Percentiles rank a stretch among this genome's conserved stretches.
Evolutionary conservation across 2,113 vertebrate species (phyloP).

Genomic region (Mastomys natalensis): DNA sequence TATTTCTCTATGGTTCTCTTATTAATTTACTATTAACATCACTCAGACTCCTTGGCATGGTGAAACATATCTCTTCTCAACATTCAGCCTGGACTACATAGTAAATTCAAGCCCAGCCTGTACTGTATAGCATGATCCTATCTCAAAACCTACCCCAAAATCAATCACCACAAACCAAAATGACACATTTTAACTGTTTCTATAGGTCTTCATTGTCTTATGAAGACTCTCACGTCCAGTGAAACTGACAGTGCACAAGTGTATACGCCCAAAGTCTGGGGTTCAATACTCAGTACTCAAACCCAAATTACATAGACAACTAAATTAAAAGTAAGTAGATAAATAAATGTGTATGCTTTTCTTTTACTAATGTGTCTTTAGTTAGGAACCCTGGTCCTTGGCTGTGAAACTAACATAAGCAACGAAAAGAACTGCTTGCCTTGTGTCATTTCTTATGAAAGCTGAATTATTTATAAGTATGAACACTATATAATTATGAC

Average conservation of each 20-base stretch:
- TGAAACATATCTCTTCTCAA: not conserved
- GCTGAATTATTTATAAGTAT: conserved; percentile 46
- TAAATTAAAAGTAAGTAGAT: not conserved
- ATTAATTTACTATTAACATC: not conserved
- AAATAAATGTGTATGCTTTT: not conserved
- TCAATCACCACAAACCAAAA: not conserved
- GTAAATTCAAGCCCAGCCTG: not conserved
- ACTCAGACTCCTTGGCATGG: not conserved
- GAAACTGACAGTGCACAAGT: not conserved
- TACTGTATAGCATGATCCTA: not conserved
- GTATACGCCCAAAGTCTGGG: not conserved
- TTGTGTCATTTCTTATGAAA: conserved; percentile 54
- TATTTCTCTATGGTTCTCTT: not conserved
- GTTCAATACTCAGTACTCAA: not conserved
- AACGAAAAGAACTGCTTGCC: conserved; percentile 22
- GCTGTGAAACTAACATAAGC: not conserved
- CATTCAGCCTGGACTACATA: not conserved
- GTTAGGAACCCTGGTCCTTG: not conserved
- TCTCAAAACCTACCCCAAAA: not conserved
- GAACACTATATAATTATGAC: conserved; percentile 37
- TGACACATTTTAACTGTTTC: not conserved
- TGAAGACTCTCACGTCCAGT: not conserved
- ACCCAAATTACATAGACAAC: not conserved
- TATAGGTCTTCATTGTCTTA: not conserved
- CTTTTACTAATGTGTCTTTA: not conserved